Base-by-base conservation (phyloP, 2,888 invertebrate genomes). In the Meandrusa payeni region DNA sequence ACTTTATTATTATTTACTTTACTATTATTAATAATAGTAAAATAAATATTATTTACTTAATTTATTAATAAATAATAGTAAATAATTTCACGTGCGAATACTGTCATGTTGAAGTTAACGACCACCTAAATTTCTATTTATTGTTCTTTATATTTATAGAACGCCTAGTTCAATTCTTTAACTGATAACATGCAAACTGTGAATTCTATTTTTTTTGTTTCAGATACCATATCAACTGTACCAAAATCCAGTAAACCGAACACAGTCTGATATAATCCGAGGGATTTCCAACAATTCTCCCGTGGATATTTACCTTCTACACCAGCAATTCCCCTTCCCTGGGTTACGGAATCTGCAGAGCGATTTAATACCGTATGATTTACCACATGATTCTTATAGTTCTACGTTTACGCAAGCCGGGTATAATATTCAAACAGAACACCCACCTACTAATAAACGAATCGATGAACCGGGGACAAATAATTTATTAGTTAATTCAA, bases 291-390 rank as follows among this genome's bases (percentile, higher is more conserved):
- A 7, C 51, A 26, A 32, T 47, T 4, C 52, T 4, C 77, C 76
- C 0, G 46, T 75, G 0, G 76, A 82, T 22, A 64, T 79, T 39
- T 83, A 60, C 45, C 57, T 78, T 0, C 57, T 81, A 0, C 78
- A 75, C 22, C 79, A 76, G 9, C 78, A 76, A 22, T 73, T 64
- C 55, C 50, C 71, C 0, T 27, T 56, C 1, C 51, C 55, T 28
- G 56, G 58, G 10, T 36, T 57, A 17, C 60, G 66, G 50, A 36
- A 59, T 23, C 36, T 58, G 22, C 54, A 61, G 2, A 45, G 58
- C 43, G 54, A 55, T 26, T 27, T 42, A 5, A 50, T 55, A 13
- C 58, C 57, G 26, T 60, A 54, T 41, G 37, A 38, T 17, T 5
- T 6, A 24, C 22, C 15, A 17, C 27, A 22, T 5, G 12, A 5